These are phyloP conservation scores for Agapornis canus DNA, from an alignment of 2,797 vertebrate genomes.

Conservation along the genomic window DNA sequence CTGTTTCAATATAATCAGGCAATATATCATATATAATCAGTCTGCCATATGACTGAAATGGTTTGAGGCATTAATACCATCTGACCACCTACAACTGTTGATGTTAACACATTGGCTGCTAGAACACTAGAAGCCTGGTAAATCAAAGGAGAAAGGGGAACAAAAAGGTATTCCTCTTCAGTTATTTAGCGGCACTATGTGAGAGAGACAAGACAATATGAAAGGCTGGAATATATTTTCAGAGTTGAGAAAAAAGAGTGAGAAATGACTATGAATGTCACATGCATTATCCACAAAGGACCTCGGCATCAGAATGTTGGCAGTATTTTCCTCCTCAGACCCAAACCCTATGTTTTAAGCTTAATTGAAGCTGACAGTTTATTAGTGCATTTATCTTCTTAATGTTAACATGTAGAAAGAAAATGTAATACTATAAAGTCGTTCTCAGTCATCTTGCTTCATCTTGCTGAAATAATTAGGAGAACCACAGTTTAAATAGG, in stretches of 20 bases:
- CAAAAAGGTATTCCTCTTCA: background rate
- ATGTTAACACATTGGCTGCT: accelerated
- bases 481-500: constrained; percentile 12
- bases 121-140: background rate
- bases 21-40: background rate
- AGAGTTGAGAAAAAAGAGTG: background rate
- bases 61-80: background rate
- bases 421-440: background rate
- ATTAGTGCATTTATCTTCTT: constrained; percentile 17
- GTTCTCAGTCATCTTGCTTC: background rate
- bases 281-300: background rate
- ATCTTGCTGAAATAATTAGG: constrained; percentile 29
- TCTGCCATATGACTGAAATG: background rate
- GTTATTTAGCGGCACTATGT: background rate
- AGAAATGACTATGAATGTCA: background rate
- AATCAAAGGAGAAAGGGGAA: background rate
- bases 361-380: constrained; percentile 26
- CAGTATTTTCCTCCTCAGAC: background rate
- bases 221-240: background rate
- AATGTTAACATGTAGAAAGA: background rate
- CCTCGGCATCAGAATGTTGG: background rate
- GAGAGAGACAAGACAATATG: background rate
- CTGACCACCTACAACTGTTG: background rate
- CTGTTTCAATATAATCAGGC: background rate
- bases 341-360: background rate